Conservation (phyloP, 2,113 vertebrate genomes). For the Epinephelus cyanopodus region DNA sequence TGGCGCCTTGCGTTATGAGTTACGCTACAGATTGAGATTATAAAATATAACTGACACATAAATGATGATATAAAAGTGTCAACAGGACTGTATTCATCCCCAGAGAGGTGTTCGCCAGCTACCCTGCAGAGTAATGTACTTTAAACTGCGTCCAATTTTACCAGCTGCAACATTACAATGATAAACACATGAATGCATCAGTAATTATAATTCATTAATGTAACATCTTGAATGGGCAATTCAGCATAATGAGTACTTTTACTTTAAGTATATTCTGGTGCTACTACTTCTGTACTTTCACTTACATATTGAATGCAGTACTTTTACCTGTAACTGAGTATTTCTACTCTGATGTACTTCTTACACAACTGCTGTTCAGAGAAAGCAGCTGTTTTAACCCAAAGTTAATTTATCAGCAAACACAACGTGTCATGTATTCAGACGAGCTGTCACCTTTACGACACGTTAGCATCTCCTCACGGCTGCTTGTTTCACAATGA, state of each 20-base stretch:
- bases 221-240: too few species aligned
- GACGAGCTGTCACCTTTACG: background rate
- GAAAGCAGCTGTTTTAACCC: background rate
- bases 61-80: too few species aligned
- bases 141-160: too few species aligned
- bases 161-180: too few species aligned
- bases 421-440: background rate
- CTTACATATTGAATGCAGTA: background rate
- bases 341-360: background rate
- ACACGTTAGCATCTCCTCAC: background rate
- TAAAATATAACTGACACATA: too few species aligned
- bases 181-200: too few species aligned
- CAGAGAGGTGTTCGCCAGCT: too few species aligned
- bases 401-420: background rate
- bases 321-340: background rate
- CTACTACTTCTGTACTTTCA: background rate
- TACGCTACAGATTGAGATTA: too few species aligned
- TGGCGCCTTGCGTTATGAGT: too few species aligned
- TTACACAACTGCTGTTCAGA: background rate
- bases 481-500: background rate
- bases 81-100: too few species aligned
- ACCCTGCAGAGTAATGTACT: too few species aligned
- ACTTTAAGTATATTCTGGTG: background rate
- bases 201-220: too few species aligned
- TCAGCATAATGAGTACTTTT: background rate